Percentiles rank a stretch among this genome's conserved stretches.
These are phyloP conservation scores for Smutsia temminckii DNA, from an alignment of 2,797 vertebrate species.

Conservation along the genomic window DNA sequence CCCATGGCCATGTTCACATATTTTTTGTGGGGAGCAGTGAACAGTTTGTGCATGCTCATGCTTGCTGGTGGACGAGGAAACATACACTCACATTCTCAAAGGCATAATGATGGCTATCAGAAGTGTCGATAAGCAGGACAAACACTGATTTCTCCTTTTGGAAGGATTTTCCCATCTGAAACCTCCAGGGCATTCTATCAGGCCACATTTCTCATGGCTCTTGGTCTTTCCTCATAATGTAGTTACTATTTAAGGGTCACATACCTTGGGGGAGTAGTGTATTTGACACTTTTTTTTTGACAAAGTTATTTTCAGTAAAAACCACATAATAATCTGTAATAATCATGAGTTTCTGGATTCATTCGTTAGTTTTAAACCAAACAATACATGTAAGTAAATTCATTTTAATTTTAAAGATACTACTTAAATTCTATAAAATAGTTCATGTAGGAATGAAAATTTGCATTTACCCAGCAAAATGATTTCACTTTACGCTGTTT, in stretches of 20 bases:
- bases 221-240: background rate
- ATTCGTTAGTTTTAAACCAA: background rate
- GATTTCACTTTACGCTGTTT: background rate
- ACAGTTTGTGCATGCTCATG: fast-evolving
- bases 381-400: background rate
- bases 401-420: background rate
- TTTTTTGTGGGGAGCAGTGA: background rate
- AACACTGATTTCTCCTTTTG: background rate
- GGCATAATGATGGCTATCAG: fast-evolving
- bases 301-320: background rate
- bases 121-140: background rate
- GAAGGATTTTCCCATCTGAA: background rate
- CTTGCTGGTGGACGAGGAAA: fast-evolving
- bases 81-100: fast-evolving
- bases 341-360: background rate
- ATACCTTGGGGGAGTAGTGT: fast-evolving
- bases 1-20: fast-evolving
- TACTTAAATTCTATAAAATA: background rate
- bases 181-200: fast-evolving
- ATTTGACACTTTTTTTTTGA: background rate
- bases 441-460: background rate
- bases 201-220: background rate
- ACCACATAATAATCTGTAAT: background rate
- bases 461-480: background rate
- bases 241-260: background rate